These are phyloP conservation scores for Chelonus formosanus DNA, from an alignment of 2,888 invertebrate genomes.

Conservation along the genomic window DNA sequence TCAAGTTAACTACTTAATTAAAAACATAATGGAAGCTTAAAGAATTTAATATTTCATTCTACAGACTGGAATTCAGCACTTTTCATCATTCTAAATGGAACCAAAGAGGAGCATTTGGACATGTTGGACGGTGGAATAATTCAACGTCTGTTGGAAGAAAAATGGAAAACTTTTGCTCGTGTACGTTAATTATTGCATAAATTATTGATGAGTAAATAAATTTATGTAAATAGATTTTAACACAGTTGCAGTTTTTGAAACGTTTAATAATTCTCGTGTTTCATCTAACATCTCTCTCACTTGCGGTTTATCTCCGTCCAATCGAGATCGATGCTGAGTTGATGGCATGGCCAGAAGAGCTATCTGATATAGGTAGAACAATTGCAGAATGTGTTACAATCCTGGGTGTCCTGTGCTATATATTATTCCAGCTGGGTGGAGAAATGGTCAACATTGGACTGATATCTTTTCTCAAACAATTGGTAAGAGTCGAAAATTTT, in stretches of 20 bases:
- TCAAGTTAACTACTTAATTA: too few species aligned
- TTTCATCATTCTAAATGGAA: constrained; percentile 96
- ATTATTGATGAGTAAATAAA: background rate
- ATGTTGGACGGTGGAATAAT: constrained; percentile 99
- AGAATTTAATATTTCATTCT: constrained; percentile 30
- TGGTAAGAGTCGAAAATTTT: constrained; percentile 71
- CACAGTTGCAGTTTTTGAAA: constrained; percentile 91
- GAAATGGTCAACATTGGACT: constrained; percentile 95
- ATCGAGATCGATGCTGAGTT: constrained; percentile 70
- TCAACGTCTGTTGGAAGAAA: constrained; percentile 94
- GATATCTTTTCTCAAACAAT: constrained; percentile 87
- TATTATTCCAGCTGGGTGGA: constrained; percentile 91
- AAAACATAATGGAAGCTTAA: too few species aligned
- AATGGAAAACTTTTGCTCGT: constrained; percentile 98
- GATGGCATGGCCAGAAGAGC: constrained; percentile 68
- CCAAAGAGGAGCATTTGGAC: constrained; percentile 96
- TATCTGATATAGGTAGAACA: constrained; percentile 65
- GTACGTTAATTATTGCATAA: constrained; percentile 66
- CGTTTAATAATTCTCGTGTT: constrained; percentile 86
- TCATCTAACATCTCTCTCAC: constrained; percentile 87
- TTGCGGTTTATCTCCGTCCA: constrained; percentile 92
- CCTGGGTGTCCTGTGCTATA: constrained; percentile 85
- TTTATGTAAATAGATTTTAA: background rate
- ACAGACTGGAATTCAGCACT: constrained; percentile 98
- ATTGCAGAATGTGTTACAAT: constrained; percentile 82